phyloP scores from a whole-genome alignment of 2,888 invertebrate species.

The Hirtodrosophila cameraria region DNA sequence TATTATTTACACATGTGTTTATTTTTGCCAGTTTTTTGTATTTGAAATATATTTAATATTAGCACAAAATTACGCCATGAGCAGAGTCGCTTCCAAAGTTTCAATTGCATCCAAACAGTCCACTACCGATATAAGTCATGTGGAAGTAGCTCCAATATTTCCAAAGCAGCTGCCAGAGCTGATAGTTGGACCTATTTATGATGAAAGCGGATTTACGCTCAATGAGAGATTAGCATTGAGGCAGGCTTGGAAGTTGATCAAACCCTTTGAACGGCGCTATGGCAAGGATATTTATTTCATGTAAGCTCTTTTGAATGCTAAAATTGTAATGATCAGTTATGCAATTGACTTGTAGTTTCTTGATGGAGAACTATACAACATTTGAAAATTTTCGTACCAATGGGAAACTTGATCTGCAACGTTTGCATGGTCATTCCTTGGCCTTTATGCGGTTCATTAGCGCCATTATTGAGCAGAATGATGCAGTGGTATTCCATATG shows the following conservation, averaged over 20 bases:
- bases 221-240: slow-evolving; percentile 60
- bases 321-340: background rate
- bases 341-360: slow-evolving; percentile 51
- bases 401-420: slow-evolving; percentile 50
- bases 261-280: slow-evolving; percentile 43
- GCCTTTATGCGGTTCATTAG: slow-evolving; percentile 57
- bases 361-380: slow-evolving; percentile 50
- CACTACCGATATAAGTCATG: background rate
- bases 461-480: slow-evolving; percentile 66
- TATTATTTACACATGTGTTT: background rate
- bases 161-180: slow-evolving; percentile 78
- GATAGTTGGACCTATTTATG: slow-evolving; percentile 31
- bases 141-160: slow-evolving; percentile 19
- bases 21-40: background rate
- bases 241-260: slow-evolving; percentile 66
- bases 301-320: slow-evolving; percentile 23
- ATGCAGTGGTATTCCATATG: slow-evolving; percentile 48
- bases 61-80: slow-evolving; percentile 19
- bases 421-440: slow-evolving; percentile 62
- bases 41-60: background rate
- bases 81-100: background rate
- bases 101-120: slow-evolving; percentile 16
- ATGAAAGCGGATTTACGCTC: slow-evolving; percentile 64
- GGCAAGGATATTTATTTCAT: slow-evolving; percentile 50
- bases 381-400: slow-evolving; percentile 61